Base-by-base conservation (phyloP, 1,140 invertebrate genomes). In the Bombus haemorrhoidalis region DNA sequence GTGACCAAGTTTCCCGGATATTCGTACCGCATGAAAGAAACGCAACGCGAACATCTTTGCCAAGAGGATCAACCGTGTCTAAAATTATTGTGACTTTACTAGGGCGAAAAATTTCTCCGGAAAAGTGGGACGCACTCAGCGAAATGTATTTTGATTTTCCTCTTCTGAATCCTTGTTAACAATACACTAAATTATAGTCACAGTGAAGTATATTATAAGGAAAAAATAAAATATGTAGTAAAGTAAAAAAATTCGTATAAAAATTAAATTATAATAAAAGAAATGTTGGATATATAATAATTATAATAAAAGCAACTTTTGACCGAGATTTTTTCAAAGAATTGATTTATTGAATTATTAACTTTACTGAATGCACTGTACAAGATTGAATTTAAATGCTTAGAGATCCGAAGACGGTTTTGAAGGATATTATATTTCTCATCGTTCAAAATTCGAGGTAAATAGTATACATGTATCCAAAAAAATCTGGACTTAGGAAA, bases 41-140 rank as follows among this genome's bases (percentile, higher is more conserved):
- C 53, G 81, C 39, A 72, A 64, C 47, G 47, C 18, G 5, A 53
- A 53, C 47, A 18, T 53, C 47, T 53, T 53, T 64, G 81, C 72
- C 81, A 74, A 82, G 81, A 82, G 72, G 28, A 43, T 68, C 79
- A 53, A 53, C 18, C 47, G 18, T 39, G n/a, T 79, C 72, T 78
- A 86, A 84, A 85, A 85, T 85, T 80, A 85, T 87, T 87, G 76
- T 69, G 72, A 74, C 62, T 87, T 87, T 84, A 80, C 62, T 80
- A 57, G 76, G 53, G 28, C 39, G 75, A 87, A 76, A 86, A 75
- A 74, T 79, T 64, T 43, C 75, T 18, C 25, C 34, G 4, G 34
- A 25, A 39, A 77, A 83, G 39, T 73, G 22, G 43, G 41, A 66
- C 83, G 22, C 43, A 15, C n/a, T 25, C 25, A 25, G 13, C 5